Evolutionary conservation across 2,888 invertebrate genomes (phyloP).

Genomic region (Sceliomorpha sp.): DNA sequence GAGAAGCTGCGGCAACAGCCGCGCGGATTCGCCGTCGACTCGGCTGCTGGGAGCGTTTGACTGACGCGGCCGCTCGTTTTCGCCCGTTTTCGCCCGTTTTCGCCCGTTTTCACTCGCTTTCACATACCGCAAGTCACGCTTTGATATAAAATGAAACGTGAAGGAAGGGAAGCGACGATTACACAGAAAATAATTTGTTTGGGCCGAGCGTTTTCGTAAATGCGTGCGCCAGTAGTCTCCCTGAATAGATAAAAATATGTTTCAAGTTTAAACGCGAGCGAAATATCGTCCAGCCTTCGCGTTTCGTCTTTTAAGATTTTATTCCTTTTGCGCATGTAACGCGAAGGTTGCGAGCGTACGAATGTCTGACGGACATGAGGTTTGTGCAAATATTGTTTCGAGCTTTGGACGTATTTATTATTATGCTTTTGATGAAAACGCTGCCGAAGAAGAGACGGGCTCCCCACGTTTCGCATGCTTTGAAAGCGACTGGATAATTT

Average conservation of each 20-base stretch:
- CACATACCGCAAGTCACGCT: slow-evolving; percentile 47
- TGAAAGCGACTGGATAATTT: no score
- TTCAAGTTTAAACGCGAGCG: slow-evolving; percentile 31
- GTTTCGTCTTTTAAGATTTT: slow-evolving; percentile 35
- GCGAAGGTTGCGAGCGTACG: no score
- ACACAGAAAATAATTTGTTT: slow-evolving; percentile 52
- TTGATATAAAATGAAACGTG: slow-evolving; percentile 50
- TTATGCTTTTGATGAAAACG: no score
- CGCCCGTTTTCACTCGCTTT: slow-evolving; percentile 32
- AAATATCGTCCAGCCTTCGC: slow-evolving; percentile 18
- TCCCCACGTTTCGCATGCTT: no score
- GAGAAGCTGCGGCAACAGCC: slow-evolving; percentile 56
- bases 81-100: no score
- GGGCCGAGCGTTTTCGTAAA: slow-evolving; percentile 13
- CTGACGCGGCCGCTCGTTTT: slow-evolving; percentile 33
- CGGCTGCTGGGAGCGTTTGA: slow-evolving; percentile 25
- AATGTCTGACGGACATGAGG: no score
- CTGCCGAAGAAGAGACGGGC: no score
- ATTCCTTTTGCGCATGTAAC: slow-evolving; percentile 21
- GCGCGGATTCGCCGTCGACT: slow-evolving; percentile 46
- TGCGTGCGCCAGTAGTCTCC: neutral
- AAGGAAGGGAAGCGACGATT: slow-evolving; percentile 42
- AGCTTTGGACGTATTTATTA: no score
- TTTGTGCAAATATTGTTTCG: no score
- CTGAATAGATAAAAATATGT: slow-evolving; percentile 42